phyloP scores from a whole-genome alignment of 2,888 invertebrate species.

The Eurytoma adleriae region DNA sequence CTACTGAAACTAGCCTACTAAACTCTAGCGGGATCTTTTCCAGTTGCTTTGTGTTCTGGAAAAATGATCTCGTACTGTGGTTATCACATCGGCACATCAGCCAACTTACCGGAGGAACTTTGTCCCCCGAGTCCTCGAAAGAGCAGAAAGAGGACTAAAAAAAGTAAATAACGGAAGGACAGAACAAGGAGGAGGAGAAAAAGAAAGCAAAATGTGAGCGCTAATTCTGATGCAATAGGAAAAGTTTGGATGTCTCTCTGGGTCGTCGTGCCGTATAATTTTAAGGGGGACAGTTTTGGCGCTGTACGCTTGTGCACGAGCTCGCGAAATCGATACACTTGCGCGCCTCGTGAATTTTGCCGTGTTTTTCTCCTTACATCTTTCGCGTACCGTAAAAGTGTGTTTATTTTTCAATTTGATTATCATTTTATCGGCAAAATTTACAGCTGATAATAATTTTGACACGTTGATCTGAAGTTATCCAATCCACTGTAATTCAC shows the following conservation, averaged over 20 bases:
- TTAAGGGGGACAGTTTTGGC: conserved; percentile 1
- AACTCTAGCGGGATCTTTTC: too few relatives aligned
- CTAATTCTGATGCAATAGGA: conserved; percentile 30
- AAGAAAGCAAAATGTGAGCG: not conserved
- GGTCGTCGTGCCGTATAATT: not conserved
- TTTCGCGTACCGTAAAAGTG: too few relatives aligned
- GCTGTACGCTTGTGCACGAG: not conserved
- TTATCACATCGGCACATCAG: conserved; percentile 3
- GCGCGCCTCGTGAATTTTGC: too few relatives aligned
- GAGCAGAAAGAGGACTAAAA: not conserved
- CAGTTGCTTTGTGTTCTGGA: not conserved
- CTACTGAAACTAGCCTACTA: too few relatives aligned
- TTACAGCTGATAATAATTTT: too few relatives aligned
- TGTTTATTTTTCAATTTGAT: too few relatives aligned
- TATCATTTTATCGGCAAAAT: too few relatives aligned
- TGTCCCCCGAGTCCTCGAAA: not conserved
- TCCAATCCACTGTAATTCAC: too few relatives aligned
- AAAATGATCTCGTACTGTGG: conserved; percentile 13
- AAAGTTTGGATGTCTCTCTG: conserved; percentile 22
- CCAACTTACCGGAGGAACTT: conserved; percentile 3
- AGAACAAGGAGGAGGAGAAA: not conserved
- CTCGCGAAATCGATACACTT: too few relatives aligned
- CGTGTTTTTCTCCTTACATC: too few relatives aligned
- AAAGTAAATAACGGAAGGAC: not conserved
- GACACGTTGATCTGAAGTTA: too few relatives aligned